A percentile compares a stretch with the other conserved stretches of the same genome.
Conservation (phyloP, 2,888 invertebrate species). For the Micoletzkya japonica region DNA sequence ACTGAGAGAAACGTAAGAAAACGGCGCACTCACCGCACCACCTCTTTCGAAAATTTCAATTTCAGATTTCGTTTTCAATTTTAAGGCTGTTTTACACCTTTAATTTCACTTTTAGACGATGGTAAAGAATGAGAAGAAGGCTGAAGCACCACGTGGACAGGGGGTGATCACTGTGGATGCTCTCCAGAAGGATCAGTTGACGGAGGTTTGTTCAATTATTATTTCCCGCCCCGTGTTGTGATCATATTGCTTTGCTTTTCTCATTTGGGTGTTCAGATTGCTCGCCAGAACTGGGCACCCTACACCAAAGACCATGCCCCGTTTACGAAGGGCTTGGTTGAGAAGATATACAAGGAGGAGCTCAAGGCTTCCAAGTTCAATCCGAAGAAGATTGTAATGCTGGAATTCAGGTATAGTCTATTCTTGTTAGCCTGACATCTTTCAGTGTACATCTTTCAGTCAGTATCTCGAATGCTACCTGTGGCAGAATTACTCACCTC, state of each 20-base stretch:
- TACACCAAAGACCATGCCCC: slow-evolving; percentile 69
- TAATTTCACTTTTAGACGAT: not conserved
- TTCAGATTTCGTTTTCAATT: not conserved
- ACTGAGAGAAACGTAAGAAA: not conserved
- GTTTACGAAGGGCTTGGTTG: slow-evolving; percentile 45
- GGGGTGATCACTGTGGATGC: slow-evolving; percentile 28
- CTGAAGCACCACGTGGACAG: not conserved
- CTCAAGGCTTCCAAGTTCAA: slow-evolving; percentile 57
- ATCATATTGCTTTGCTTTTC: not conserved
- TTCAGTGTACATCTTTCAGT: slow-evolving; percentile 68
- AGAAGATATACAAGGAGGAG: slow-evolving; percentile 50
- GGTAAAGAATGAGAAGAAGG: slow-evolving; percentile 26
- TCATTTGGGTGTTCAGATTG: slow-evolving; percentile 73
- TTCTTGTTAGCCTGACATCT: not conserved
- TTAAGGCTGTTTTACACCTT: not conserved
- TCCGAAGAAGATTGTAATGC: slow-evolving; percentile 44
- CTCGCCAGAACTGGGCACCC: slow-evolving; percentile 89
- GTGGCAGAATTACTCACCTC: slow-evolving; percentile 88
- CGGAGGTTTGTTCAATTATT: slow-evolving; percentile 28
- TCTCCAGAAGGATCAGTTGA: slow-evolving; percentile 31
- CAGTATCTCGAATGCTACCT: slow-evolving; percentile 94
- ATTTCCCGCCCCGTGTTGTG: too few species aligned
- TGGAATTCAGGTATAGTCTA: slow-evolving; percentile 46
- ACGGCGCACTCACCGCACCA: not conserved
- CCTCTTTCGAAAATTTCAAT: not conserved